Evolutionary conservation across 2,888 invertebrate genomes (phyloP).

Genomic region (Drosophila conformis): DNA sequence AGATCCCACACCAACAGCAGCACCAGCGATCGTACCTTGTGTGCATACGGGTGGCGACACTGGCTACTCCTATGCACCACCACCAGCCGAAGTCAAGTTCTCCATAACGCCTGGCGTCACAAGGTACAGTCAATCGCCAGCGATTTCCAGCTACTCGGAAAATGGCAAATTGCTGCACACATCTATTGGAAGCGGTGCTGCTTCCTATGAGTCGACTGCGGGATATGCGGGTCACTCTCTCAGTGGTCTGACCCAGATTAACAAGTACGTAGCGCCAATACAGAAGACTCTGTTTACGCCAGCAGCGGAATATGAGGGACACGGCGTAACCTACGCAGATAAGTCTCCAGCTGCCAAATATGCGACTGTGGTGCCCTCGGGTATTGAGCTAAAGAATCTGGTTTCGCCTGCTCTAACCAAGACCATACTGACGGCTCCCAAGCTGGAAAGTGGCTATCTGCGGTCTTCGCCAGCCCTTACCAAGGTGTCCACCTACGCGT

Average conservation of each 20-base stretch:
- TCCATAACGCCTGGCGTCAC: slow-evolving; percentile 83
- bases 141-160: slow-evolving; percentile 79
- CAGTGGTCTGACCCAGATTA: slow-evolving; percentile 65
- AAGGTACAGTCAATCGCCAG: slow-evolving; percentile 77
- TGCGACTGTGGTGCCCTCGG: slow-evolving; percentile 85
- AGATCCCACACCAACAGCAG: slow-evolving; percentile 65
- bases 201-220: slow-evolving; percentile 78
- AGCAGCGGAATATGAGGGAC: slow-evolving; percentile 82
- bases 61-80: slow-evolving; percentile 87
- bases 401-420: slow-evolving; percentile 85
- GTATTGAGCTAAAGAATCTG: slow-evolving; percentile 87
- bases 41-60: slow-evolving; percentile 72
- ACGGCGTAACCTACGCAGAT: slow-evolving; percentile 82
- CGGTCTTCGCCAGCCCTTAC: slow-evolving; percentile 36
- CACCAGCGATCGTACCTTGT: slow-evolving; percentile 80
- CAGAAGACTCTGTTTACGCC: slow-evolving; percentile 74
- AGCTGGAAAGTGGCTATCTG: slow-evolving; percentile 48
- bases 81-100: slow-evolving; percentile 86
- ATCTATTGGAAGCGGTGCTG: slow-evolving; percentile 76
- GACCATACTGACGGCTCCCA: slow-evolving; percentile 42
- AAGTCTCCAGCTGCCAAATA: slow-evolving; percentile 84
- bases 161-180: slow-evolving; percentile 84
- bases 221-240: slow-evolving; percentile 78
- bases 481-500: slow-evolving; percentile 72
- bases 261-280: slow-evolving; percentile 74